Conservation (phyloP, 2,797 vertebrate species). For the Hipposideros larvatus region DNA sequence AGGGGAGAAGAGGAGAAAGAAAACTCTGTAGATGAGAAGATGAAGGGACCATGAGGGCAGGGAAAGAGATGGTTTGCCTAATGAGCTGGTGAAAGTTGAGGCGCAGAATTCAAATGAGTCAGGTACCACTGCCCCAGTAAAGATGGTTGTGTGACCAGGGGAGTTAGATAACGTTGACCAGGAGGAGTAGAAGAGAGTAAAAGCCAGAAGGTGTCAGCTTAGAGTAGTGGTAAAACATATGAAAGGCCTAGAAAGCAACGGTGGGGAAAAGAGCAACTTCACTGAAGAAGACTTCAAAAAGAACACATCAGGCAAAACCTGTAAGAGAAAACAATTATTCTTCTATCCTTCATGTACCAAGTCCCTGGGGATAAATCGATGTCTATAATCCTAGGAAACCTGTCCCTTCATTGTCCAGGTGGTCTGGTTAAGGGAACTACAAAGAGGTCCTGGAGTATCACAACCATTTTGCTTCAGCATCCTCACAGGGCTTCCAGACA, state of each 20-base stretch:
- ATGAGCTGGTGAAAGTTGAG: not conserved
- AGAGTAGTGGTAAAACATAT: not conserved
- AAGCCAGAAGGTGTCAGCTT: not conserved
- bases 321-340: not conserved
- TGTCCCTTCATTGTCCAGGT: not conserved
- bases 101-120: not conserved
- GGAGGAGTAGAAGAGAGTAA: not conserved
- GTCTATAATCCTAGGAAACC: not conserved
- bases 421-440: not conserved
- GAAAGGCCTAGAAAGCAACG: not conserved
- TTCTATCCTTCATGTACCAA: not conserved
- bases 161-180: rapidly evolving
- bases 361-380: not conserved
- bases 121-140: not conserved
- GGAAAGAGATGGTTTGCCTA: not conserved
- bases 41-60: not conserved
- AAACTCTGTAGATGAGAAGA: not conserved
- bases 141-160: not conserved
- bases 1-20: not conserved
- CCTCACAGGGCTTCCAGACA: not conserved
- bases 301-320: not conserved
- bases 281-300: not conserved
- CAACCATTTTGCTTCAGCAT: not conserved
- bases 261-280: not conserved
- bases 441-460: not conserved